Evolutionary conservation across 2,888 invertebrate genomes (phyloP).

Genomic region (Polymixis lichenea): DNA sequence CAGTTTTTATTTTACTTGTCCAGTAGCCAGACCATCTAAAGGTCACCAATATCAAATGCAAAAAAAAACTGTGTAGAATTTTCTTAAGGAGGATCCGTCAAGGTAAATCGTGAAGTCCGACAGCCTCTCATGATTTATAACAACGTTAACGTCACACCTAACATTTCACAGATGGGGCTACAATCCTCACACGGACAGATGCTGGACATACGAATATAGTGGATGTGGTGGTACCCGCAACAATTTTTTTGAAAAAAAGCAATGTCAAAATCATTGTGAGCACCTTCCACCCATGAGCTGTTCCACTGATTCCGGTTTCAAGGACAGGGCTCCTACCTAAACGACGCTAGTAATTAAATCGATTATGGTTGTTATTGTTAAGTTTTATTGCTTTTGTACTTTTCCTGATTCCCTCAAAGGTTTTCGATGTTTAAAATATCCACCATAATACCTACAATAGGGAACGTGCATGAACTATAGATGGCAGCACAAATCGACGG

Average conservation of each 20-base stretch:
- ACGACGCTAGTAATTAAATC: slow-evolving; percentile 1
- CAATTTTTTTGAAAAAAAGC: neutral
- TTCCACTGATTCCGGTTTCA: neutral
- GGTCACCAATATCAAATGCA: no score
- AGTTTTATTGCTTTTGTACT: neutral
- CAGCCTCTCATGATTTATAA: no score
- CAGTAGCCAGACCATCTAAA: no score
- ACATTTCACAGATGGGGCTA: slow-evolving; percentile 37
- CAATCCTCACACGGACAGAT: slow-evolving; percentile 8
- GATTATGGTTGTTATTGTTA: neutral
- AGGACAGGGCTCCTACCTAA: rapidly evolving
- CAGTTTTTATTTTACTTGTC: no score
- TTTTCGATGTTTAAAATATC: no score
- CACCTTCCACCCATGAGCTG: neutral
- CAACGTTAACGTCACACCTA: no score
- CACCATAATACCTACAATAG: no score
- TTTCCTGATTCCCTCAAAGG: neutral
- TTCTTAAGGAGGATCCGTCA: neutral
- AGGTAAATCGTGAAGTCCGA: neutral
- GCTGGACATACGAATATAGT: neutral
- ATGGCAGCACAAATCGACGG: no score
- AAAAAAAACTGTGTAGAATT: neutral
- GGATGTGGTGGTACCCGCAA: slow-evolving; percentile 36
- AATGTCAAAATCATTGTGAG: slow-evolving; percentile 2
- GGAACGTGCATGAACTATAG: no score